phyloP scores from a whole-genome alignment of 2,113 vertebrate genomes.

The Lutjanus erythropterus region DNA sequence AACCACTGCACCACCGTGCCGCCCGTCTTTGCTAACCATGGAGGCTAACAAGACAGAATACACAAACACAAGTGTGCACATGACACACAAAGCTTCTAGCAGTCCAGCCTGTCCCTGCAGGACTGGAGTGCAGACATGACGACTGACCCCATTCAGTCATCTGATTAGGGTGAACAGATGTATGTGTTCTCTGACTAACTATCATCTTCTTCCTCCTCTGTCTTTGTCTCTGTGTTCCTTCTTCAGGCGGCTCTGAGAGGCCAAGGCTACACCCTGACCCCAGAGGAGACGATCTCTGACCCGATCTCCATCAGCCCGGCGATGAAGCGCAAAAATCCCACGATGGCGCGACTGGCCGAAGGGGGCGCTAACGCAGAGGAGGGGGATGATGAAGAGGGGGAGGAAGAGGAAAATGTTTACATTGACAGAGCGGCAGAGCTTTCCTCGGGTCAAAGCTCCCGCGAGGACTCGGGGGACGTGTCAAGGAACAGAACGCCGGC shows the following conservation, averaged over 20 bases:
- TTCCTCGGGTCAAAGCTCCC: conserved; percentile 24
- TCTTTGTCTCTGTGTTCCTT: neutral
- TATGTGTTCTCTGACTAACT: too few relatives aligned
- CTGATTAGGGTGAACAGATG: too few relatives aligned
- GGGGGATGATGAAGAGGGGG: conserved; percentile 35
- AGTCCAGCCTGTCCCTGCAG: too few relatives aligned
- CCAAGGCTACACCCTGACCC: conserved; percentile 23
- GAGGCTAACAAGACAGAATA: too few relatives aligned
- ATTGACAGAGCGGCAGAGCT: conserved; percentile 25
- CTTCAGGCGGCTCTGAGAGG: conserved; percentile 26
- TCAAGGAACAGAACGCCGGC: neutral
- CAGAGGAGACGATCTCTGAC: conserved; percentile 23
- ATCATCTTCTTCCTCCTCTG: too few relatives aligned
- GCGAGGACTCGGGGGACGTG: neutral
- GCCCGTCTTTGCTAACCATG: too few relatives aligned
- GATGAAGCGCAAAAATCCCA: neutral
- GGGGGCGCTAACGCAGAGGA: neutral
- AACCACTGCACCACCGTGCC: too few relatives aligned
- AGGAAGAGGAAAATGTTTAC: conserved; percentile 52
- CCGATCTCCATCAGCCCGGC: conserved; percentile 20
- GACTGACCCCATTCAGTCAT: too few relatives aligned
- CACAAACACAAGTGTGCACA: too few relatives aligned
- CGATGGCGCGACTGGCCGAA: neutral
- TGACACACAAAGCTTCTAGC: too few relatives aligned
- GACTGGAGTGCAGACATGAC: too few relatives aligned